Evolutionary conservation across 2,888 invertebrate species (phyloP).

Genomic region (Drosophila monieri): DNA sequence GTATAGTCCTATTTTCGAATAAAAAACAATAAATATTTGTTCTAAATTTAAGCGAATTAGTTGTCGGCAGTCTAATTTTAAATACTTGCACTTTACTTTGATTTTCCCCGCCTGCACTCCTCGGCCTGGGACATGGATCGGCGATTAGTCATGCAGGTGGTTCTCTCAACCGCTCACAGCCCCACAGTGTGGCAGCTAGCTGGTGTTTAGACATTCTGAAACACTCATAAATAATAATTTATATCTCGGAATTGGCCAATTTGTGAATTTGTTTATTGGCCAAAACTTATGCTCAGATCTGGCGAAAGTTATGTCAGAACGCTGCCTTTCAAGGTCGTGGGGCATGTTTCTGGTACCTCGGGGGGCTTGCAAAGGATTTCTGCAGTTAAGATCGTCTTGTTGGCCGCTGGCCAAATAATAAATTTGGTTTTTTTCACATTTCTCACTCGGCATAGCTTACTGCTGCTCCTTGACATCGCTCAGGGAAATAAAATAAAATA

Average conservation of each 20-base stretch:
- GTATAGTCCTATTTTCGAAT: conserved; percentile 35
- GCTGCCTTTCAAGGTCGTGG: conserved; percentile 42
- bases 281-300: conserved; percentile 57
- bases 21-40: conserved; percentile 45
- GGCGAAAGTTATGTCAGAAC: conserved; percentile 52
- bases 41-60: conserved; percentile 65
- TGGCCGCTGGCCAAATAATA: conserved; percentile 35
- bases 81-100: conserved; percentile 44
- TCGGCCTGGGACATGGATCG: conserved; percentile 13
- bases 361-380: conserved; percentile 30
- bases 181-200: conserved; percentile 18
- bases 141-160: conserved; percentile 50
- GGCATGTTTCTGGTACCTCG: not conserved
- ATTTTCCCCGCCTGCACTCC: conserved; percentile 23
- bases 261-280: conserved; percentile 60
- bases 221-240: conserved; percentile 56
- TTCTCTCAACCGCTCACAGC: conserved; percentile 19
- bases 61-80: conserved; percentile 57
- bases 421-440: conserved; percentile 32
- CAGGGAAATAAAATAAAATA: conserved; percentile 22
- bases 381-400: conserved; percentile 40
- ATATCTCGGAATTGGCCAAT: conserved; percentile 52
- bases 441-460: conserved; percentile 25
- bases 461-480: conserved; percentile 27
- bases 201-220: conserved; percentile 40